Base-by-base conservation (phyloP, 1,140 invertebrate genomes). In the Melipona quadrifasciata region DNA sequence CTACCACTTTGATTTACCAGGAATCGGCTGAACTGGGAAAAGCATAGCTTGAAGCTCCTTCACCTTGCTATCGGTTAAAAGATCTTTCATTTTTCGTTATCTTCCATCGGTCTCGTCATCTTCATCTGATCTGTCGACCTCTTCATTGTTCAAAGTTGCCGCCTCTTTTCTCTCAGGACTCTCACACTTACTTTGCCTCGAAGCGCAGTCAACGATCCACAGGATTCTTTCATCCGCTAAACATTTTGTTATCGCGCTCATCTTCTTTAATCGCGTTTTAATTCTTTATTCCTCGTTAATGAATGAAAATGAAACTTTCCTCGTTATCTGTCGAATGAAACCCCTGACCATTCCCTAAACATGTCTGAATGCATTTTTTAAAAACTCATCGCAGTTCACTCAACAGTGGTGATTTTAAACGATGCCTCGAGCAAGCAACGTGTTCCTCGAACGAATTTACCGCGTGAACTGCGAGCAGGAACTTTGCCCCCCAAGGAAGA, bases 21-120 rank as follows among this genome's bases (percentile, higher is more conserved):
- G 91, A 67, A 94, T 93, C 47, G 93, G 92, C 65, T 91, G 91
- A 75, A 95, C 90, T 57, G 96, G 96, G 93, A 96, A 96, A 57
- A 96, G 91, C 51, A 95, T 94, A 53, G 96, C 95, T 92, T 96
- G 96, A 80, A 96, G 92, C 77, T 95, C 94, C 92, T 95, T 95
- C 24, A 96, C 96, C 94, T 94, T 94, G 80, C 91, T 91, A 80
- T 80, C 89, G 68, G 87, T 79, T n/a, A 70, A 27, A 16, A 77
- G 34, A 55, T 88, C 72, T 75, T n/a, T 87, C 89, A 90, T 90
- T 61, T 80, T 89, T 86, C 82, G 88, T 88, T 90, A 91, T 91
- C 85, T 87, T 58, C 65, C 83, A 8, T 80, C 70, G 6, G 31
- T 53, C 2, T 65, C 70, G 21, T 81, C 82, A 14, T 87, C 70